Evolutionary conservation across 2,888 invertebrate genomes (phyloP), one percentile per base, ranked within the genome.

Genomic region (Cheilosia soror): DNA sequence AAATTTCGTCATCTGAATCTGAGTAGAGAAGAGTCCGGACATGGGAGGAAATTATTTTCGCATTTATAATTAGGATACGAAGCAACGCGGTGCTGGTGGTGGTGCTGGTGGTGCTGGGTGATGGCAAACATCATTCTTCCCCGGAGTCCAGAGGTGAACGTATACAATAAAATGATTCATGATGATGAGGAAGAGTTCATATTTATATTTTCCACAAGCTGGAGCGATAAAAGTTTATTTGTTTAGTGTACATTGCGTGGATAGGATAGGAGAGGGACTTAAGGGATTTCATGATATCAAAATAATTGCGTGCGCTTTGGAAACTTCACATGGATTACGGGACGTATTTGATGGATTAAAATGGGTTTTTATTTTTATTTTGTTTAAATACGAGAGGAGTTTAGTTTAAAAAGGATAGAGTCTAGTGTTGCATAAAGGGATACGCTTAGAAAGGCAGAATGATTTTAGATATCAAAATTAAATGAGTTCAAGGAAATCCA

Each of bases 1-100:
- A 78, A 79, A 69, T 51, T 68, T 58, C 20, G 60, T 72, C 51
- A 53, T 76, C 49, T 33, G 57, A 49, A 49, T 57, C 29, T 29
- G 47, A 44, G 44, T 31, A 31, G 11, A 0, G 5, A 37, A n/a
- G 44, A 4, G 49, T 27, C 47, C 47, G 75, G 69, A 80, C 71
- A 55, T 76, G 20, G 66, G 76, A 77, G 85, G 80, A 85, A 85
- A 81, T 85, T 85, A 85, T 80, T 81, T 80, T 81, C 81, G 76
- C 76, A 85, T 85, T 85, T 85, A 81, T 76, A 85, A 85, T 85
- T 85, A 85, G 85, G 68, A 85, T 77, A 68, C 55, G 68, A 65
- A 66, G 2, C 20, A 20, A 20, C 20, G 20, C 20, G 20, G 20
- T 20, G 1, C 20, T 20, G 20, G 20, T 20, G 20, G 20, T n/a